phyloP scores from a whole-genome alignment of 92 coral and sea anemone genomes.

The Palythoa caribaeorum region DNA sequence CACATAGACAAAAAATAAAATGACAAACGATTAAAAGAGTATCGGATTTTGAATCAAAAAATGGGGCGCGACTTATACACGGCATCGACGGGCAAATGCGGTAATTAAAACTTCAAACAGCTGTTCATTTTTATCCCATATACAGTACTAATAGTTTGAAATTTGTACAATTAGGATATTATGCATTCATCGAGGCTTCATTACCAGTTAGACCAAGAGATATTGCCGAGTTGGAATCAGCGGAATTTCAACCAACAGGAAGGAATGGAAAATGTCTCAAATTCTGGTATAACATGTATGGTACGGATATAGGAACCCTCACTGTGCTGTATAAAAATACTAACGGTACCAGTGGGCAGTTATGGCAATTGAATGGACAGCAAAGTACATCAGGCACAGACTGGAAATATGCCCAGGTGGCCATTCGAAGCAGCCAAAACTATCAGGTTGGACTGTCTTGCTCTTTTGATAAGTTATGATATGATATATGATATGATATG shows the following conservation, averaged over 20 bases:
- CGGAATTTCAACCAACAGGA: slow-evolving; percentile 94
- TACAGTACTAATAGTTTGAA: neutral
- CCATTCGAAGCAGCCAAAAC: slow-evolving; percentile 73
- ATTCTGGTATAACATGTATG: slow-evolving; percentile 98
- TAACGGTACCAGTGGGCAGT: slow-evolving; percentile 69
- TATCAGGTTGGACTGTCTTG: slow-evolving; percentile 71
- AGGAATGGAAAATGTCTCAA: slow-evolving; percentile 91
- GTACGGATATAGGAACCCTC: slow-evolving; percentile 72
- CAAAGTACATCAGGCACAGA: slow-evolving; percentile 36
- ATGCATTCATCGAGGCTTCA: slow-evolving; percentile 91
- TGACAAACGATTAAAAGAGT: too few species aligned
- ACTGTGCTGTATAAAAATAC: slow-evolving; percentile 72
- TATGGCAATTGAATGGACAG: slow-evolving; percentile 84
- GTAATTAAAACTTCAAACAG: neutral
- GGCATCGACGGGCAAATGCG: too few species aligned
- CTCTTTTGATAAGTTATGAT: neutral
- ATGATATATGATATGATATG: too few species aligned
- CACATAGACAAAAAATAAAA: too few species aligned
- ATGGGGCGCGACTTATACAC: too few species aligned
- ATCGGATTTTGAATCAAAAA: too few species aligned
- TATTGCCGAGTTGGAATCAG: slow-evolving; percentile 85
- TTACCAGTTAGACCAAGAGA: slow-evolving; percentile 77
- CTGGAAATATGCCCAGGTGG: slow-evolving; percentile 91
- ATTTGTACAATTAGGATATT: slow-evolving; percentile 69
- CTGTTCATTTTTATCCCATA: too few species aligned